These are phyloP conservation scores for Galleria mellonella DNA, from an alignment of 1,140 invertebrate genomes.

Conservation along the genomic window DNA sequence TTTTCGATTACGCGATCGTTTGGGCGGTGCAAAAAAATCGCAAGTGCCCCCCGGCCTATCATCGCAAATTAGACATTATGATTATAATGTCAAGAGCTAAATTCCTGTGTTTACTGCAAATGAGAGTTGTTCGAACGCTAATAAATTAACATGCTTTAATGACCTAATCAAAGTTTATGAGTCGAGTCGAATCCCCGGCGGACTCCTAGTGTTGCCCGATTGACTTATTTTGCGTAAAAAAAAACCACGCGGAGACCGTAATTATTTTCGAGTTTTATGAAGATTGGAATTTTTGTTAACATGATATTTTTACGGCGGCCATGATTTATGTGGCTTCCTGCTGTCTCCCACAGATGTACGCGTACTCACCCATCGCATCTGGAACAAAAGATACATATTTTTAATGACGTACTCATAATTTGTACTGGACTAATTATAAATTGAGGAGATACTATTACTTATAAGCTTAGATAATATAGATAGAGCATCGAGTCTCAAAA, in stretches of 20 bases:
- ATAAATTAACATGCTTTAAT: conserved; percentile 74
- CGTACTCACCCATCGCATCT: conserved; percentile 78
- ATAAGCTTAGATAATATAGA: too few species aligned
- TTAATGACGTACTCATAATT: background rate
- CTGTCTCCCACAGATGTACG: conserved; percentile 16
- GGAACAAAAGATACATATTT: conserved; percentile 68
- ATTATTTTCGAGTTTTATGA: conserved; percentile 70
- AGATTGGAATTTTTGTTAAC: conserved; percentile 70
- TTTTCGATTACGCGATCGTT: conserved; percentile 50
- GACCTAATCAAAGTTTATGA: conserved; percentile 74
- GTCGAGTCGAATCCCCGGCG: conserved; percentile 60
- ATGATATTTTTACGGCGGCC: conserved; percentile 41
- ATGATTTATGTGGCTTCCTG: conserved; percentile 57
- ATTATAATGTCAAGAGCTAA: conserved; percentile 32
- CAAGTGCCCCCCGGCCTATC: conserved; percentile 20
- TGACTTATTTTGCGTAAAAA: conserved; percentile 62
- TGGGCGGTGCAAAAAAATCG: conserved; percentile 18
- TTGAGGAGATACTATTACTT: too few species aligned
- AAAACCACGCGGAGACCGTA: conserved; percentile 34
- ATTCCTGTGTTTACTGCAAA: conserved; percentile 48
- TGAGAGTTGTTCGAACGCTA: conserved; percentile 54
- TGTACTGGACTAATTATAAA: too few species aligned
- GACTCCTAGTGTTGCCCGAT: conserved; percentile 70
- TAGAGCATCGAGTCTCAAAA: too few species aligned
- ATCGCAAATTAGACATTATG: conserved; percentile 24